phyloP scores from a whole-genome alignment of 2,888 invertebrate species.

The Synergus japonicus region DNA sequence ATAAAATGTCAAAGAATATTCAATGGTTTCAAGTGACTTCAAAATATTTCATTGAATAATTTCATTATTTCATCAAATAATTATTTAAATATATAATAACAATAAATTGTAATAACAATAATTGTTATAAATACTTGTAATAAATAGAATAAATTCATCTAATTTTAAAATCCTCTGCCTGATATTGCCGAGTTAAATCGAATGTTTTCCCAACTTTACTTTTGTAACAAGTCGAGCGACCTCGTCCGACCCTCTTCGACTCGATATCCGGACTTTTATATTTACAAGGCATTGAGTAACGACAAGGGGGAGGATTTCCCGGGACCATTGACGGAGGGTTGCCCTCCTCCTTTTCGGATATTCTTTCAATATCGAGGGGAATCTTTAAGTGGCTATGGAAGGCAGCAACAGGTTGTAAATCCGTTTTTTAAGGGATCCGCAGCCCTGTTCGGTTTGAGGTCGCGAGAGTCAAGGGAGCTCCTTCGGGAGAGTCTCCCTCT shows the following conservation, averaged over 20 bases:
- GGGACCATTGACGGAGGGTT: conserved; percentile 56
- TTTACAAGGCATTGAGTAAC: conserved; percentile 71
- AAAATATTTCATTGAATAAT: no score
- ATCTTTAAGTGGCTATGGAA: conserved; percentile 75
- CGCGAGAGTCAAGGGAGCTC: conserved; percentile 73
- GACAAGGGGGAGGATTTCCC: conserved; percentile 59
- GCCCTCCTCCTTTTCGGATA: conserved; percentile 73
- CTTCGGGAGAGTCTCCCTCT: conserved; percentile 68
- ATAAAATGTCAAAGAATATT: no score
- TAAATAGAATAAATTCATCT: no score
- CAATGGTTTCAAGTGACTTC: no score
- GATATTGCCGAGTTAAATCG: neutral
- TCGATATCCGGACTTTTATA: conserved; percentile 73
- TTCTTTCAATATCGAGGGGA: conserved; percentile 78
- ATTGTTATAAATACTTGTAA: no score
- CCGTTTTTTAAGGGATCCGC: conserved; percentile 74
- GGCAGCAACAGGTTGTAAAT: conserved; percentile 77
- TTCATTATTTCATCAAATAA: no score
- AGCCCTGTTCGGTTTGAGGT: conserved; percentile 72
- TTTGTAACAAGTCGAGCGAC: conserved; percentile 7
- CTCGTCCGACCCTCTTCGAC: conserved; percentile 61
- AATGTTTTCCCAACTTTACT: conserved; percentile 14
- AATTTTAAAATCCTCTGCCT: no score
- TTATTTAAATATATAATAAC: no score
- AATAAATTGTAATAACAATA: no score